Evolutionary conservation across 2,888 invertebrate species (phyloP).

Genomic region (Gerosis bhagava): DNA sequence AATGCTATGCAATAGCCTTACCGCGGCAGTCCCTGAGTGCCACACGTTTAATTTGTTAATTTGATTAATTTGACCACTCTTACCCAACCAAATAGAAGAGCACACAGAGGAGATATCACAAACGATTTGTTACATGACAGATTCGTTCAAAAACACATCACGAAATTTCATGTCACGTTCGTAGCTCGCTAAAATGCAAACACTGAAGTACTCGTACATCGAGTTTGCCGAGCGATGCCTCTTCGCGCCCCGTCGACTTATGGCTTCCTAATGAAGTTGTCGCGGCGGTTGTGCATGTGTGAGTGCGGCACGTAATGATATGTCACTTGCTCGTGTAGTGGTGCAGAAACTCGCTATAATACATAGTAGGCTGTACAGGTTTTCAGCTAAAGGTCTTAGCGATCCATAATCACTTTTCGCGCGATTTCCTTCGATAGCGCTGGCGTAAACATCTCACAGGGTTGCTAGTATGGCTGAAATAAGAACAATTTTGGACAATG

Average conservation of each 20-base stretch:
- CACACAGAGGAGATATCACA: not conserved
- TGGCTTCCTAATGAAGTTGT: constrained; percentile 75
- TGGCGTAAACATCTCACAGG: constrained; percentile 56
- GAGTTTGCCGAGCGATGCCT: constrained; percentile 49
- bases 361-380: constrained; percentile 43
- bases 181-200: constrained; percentile 46
- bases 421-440: constrained; percentile 66
- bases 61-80: no score
- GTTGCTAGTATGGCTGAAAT: no score
- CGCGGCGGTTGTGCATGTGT: constrained; percentile 38
- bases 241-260: constrained; percentile 55
- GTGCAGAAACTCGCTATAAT: constrained; percentile 24
- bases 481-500: no score
- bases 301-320: constrained; percentile 31
- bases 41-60: no score
- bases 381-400: constrained; percentile 64
- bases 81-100: no score
- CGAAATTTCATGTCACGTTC: constrained; percentile 36
- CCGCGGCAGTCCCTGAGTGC: no score
- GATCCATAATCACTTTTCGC: constrained; percentile 72
- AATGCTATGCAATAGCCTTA: no score
- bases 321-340: constrained; percentile 21
- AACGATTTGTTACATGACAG: not conserved
- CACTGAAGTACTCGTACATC: constrained; percentile 47
- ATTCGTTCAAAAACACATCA: constrained; percentile 3